Base-by-base conservation (phyloP, 1,140 invertebrate species). In the Paralvinella palmiformis region DNA sequence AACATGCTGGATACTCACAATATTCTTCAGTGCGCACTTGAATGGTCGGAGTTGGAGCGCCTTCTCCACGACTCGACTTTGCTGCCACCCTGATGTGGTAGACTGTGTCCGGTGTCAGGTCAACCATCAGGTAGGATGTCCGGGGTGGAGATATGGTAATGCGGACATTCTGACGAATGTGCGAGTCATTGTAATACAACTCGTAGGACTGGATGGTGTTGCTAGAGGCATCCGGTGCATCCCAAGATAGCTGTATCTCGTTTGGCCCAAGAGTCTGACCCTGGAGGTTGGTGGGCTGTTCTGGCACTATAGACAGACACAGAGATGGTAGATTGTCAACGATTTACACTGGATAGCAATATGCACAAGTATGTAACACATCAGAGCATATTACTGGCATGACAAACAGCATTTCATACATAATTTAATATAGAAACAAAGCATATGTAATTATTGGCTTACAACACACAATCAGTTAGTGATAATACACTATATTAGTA, bases 31-130 rank as follows among this genome's bases (percentile, higher is more conserved):
- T 65, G 17, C 61, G 87, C 52, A 94, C 91, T 62, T 91, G 90
- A 69, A 95, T 89, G 0, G 91, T 91, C n/a, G 93, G 90, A 4
- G 94, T 96, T 29, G 91, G 90, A 3, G 94, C 92, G 13, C 94
- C 94, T 79, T 97, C 94, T 2, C 94, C 95, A 36, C 90, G 84
- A 66, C 90, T 88, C 2, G 91, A 96, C 64, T 90, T 85, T 20
- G 94, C 95, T 2, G 94, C 92, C 66, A 98, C 83, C 91, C 94
- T 96, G 65, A 98, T 89, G 82, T 93, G 93, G 83, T 97, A 98
- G 37, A 95, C 79, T 2, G 94, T 96, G 83, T 97, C 94, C 5
- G 95, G 94, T 73, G 94, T 94, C 0, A 98, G 84, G 35, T 89
- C 89, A 56, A 86, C 88, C 62, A 98, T 82, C 0, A 87, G 90